A percentile compares a stretch with the other conserved stretches of the same genome.
These are phyloP conservation scores for Mobula birostris DNA, from an alignment of 2,113 vertebrate species.

Conservation along the genomic window DNA sequence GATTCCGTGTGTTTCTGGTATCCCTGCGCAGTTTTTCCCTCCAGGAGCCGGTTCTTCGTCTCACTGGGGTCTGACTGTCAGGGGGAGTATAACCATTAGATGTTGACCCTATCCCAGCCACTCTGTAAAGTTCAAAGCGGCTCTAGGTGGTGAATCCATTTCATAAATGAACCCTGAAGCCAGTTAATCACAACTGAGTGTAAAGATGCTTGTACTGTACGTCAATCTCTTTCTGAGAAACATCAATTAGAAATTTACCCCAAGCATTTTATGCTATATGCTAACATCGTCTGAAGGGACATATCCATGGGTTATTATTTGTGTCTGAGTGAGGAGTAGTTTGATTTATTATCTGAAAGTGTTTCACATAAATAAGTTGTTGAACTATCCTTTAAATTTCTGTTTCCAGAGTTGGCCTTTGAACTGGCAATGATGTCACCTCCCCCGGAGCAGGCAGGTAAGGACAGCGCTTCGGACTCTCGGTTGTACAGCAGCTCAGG, in stretches of 20 bases:
- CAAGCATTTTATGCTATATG: neutral
- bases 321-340: neutral
- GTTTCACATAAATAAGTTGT: neutral
- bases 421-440: conserved; percentile 84
- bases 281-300: neutral
- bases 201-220: neutral
- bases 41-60: neutral
- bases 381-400: conserved; percentile 40
- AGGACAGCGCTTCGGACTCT: conserved; percentile 44
- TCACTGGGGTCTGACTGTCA: neutral
- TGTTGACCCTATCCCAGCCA: neutral
- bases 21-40: neutral
- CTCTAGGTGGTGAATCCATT: neutral
- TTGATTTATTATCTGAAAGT: neutral
- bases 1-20: neutral
- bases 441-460: conserved; percentile 70
- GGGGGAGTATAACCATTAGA: neutral
- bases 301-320: neutral
- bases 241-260: neutral
- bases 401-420: conserved; percentile 79
- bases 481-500: neutral
- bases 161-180: neutral
- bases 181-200: neutral
- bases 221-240: neutral
- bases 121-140: neutral